Base-by-base conservation (phyloP, 2,797 vertebrate genomes). In the Rhabdomys pumilio region DNA sequence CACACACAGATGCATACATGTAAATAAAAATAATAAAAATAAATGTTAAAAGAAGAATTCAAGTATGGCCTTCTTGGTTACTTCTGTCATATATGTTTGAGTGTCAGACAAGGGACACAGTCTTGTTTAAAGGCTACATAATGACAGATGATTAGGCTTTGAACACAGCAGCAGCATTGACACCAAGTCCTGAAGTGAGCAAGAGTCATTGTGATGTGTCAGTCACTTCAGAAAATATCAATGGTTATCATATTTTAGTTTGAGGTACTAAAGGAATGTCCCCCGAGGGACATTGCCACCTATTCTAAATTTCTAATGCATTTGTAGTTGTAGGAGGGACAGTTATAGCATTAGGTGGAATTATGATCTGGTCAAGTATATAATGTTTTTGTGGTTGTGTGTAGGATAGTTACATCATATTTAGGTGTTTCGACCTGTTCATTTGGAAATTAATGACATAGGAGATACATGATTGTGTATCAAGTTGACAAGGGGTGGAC, bases 121-220 rank as follows among this genome's bases (percentile, higher is more conserved):
- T 87, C 76, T 84, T 65, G 29, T 63, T 13, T 50, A 50, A 90
- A 94, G 86, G 44, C 31, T 72, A 38, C n/a, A 72, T 38, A 72
- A 38, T 20, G 67, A 72, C 17, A 10, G 34, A n/a, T 2, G 14
- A 69, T n/a, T 96, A 94, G 94, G 3, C 17, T 80, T 93, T 97
- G 67, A 79, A 85, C 59, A 75, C 31, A 34, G 55, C 41, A 55
- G 69, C 72, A 50, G 13, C 83, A 63, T 89, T 82, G 94, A 79
- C 81, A 76, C 77, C 85, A 41, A 87, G 57, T 92, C 61, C 84
- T 57, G 61, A 95, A 92, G 75, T 81, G 92, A 85, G 4, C 38
- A 41, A 93, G 44, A 29, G 29, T 29, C 61, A 84, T 84, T 84
- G 61, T 65, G 29, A 47, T 34, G 17, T 12, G 44, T 47, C 29